phyloP scores from a whole-genome alignment of 2,888 invertebrate genomes.

The Sericinus montela region DNA sequence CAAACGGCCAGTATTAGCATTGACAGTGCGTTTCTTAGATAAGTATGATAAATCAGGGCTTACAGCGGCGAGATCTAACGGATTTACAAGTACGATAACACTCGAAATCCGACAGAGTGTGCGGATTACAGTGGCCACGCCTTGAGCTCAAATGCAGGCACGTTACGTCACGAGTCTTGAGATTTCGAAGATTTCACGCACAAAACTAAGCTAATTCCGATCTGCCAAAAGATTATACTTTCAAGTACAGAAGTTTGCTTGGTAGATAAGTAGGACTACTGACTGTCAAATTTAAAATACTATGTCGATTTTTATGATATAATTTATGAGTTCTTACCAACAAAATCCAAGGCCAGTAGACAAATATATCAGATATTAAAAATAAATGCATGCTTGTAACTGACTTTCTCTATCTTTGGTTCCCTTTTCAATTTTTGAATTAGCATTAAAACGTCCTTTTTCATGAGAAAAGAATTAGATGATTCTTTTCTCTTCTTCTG shows the following conservation, averaged over 20 bases:
- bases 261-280: neutral
- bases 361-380: neutral
- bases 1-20: conserved; percentile 35
- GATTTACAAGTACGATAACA: conserved; percentile 26
- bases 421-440: no score
- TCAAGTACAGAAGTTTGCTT: neutral
- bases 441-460: no score
- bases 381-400: no score
- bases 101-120: conserved; percentile 21
- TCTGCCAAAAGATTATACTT: neutral
- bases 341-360: neutral
- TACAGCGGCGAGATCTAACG: conserved; percentile 50
- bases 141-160: conserved; percentile 23
- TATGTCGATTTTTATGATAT: no score
- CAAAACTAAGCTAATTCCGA: neutral
- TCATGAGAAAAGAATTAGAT: no score
- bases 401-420: no score
- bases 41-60: conserved; percentile 59
- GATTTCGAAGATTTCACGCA: neutral
- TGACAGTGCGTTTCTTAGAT: conserved; percentile 46
- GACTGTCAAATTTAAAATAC: neutral
- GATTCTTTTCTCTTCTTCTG: no score
- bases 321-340: neutral
- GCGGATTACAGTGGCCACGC: conserved; percentile 40
- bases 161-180: conserved; percentile 15